Conservation (phyloP, 2,888 invertebrate species). For the Archips crataeganus region DNA sequence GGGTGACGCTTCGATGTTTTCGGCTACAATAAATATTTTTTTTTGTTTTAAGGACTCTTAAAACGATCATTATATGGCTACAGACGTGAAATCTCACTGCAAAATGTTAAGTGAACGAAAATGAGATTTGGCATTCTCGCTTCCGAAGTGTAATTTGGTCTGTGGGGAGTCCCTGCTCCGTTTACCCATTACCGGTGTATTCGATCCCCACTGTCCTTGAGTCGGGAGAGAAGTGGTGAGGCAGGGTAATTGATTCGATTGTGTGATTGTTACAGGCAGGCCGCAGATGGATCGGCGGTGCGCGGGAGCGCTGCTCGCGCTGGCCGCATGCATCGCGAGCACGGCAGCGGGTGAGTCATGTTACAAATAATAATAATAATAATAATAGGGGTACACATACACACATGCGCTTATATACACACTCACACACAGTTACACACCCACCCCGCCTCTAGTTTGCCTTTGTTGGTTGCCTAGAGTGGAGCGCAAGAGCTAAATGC, state of each 20-base stretch:
- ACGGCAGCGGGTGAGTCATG: constrained; percentile 73
- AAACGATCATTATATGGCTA: background rate
- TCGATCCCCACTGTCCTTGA: constrained; percentile 41
- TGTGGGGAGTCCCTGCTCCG: constrained; percentile 11
- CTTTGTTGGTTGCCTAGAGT: too few relatives aligned
- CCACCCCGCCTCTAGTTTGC: too few relatives aligned
- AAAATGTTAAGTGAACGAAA: background rate
- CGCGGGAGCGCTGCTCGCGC: constrained; percentile 83
- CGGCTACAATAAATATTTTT: background rate
- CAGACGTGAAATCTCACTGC: background rate
- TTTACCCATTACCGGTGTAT: constrained; percentile 39
- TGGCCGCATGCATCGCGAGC: constrained; percentile 81
- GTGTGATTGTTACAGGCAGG: constrained; percentile 73
- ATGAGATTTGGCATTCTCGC: constrained; percentile 10
- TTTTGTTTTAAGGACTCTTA: background rate
- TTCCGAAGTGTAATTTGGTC: constrained; percentile 27
- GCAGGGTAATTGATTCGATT: constrained; percentile 59
- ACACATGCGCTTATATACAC: too few relatives aligned
- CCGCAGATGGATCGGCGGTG: constrained; percentile 84
- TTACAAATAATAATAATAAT: background rate
- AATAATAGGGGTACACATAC: too few relatives aligned
- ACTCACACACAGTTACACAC: too few relatives aligned
- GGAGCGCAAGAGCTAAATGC: too few relatives aligned
- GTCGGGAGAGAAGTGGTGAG: constrained; percentile 37
- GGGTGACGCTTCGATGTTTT: constrained; percentile 1